Percentiles rank a stretch among this genome's conserved stretches.
These are phyloP conservation scores for Oncorhynchus masou DNA, from an alignment of 2,113 vertebrate species.

Conservation along the genomic window DNA sequence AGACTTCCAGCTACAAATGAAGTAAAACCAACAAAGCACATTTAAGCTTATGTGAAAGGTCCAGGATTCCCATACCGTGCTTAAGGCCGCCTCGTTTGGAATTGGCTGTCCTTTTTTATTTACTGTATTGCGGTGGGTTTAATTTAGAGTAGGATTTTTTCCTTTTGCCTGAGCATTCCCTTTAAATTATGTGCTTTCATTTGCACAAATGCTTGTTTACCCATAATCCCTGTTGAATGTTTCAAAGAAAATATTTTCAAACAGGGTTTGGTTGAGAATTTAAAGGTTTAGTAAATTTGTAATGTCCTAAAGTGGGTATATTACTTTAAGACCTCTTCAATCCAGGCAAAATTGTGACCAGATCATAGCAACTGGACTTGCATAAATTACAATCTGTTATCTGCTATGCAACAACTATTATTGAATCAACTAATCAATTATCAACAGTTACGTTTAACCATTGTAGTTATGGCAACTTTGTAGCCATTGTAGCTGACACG, in stretches of 20 bases:
- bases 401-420: slow-evolving; percentile 42
- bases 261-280: slow-evolving; percentile 23
- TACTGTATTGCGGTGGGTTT: background rate
- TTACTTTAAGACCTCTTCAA: slow-evolving; percentile 35
- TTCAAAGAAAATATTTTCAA: slow-evolving; percentile 12
- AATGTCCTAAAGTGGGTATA: slow-evolving; percentile 16
- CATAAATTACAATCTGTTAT: slow-evolving; percentile 48
- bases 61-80: slow-evolving; percentile 11
- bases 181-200: slow-evolving; percentile 27
- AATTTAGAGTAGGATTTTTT: background rate
- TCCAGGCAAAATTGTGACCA: slow-evolving; percentile 55
- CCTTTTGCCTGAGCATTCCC: background rate
- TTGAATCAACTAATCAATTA: slow-evolving; percentile 36
- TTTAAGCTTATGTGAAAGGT: slow-evolving; percentile 44
- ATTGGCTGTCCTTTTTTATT: slow-evolving; percentile 14
- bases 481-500: too few species aligned
- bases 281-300: slow-evolving; percentile 4
- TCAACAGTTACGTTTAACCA: background rate
- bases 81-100: background rate
- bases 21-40: slow-evolving; percentile 43
- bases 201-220: slow-evolving; percentile 19
- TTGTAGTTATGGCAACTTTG: too few species aligned
- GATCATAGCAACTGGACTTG: slow-evolving; percentile 55
- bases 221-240: background rate
- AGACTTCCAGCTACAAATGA: slow-evolving; percentile 53